Evolutionary conservation across 2,113 vertebrate genomes (phyloP).

Genomic region (Eulacestoma nigropectus): DNA sequence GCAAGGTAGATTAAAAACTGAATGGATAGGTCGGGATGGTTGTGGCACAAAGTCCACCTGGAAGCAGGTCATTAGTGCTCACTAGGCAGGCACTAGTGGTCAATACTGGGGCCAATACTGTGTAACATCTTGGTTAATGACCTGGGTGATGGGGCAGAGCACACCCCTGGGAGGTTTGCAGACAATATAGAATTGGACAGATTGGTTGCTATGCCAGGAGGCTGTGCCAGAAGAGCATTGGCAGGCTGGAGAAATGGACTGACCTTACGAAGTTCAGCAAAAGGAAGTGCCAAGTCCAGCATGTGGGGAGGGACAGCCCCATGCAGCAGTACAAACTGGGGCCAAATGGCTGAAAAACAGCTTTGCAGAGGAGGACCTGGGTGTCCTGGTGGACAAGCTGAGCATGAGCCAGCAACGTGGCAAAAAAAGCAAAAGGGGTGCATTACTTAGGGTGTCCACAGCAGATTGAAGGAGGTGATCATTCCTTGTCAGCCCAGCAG

Average conservation of each 20-base stretch:
- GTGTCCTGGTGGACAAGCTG: background rate
- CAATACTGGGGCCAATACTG: background rate
- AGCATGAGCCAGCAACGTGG: background rate
- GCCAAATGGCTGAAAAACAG: background rate
- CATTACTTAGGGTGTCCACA: background rate
- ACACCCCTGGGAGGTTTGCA: background rate
- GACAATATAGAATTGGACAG: background rate
- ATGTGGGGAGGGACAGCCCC: background rate
- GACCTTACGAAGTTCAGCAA: background rate
- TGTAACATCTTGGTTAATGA: background rate
- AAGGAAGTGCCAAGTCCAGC: rapidly evolving
- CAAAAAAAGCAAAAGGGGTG: background rate
- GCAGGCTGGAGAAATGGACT: background rate
- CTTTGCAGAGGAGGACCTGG: background rate
- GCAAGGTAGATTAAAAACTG: background rate
- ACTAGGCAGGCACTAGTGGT: background rate
- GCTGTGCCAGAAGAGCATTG: background rate
- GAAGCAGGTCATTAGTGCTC: background rate
- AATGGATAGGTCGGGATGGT: background rate
- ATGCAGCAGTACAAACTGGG: background rate
- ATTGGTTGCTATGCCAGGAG: background rate
- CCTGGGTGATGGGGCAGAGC: background rate
- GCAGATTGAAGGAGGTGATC: background rate
- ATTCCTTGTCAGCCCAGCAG: background rate
- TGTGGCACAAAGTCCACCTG: background rate